Conservation (phyloP, 2,113 vertebrate species). For the Aldabrachelys gigantea region DNA sequence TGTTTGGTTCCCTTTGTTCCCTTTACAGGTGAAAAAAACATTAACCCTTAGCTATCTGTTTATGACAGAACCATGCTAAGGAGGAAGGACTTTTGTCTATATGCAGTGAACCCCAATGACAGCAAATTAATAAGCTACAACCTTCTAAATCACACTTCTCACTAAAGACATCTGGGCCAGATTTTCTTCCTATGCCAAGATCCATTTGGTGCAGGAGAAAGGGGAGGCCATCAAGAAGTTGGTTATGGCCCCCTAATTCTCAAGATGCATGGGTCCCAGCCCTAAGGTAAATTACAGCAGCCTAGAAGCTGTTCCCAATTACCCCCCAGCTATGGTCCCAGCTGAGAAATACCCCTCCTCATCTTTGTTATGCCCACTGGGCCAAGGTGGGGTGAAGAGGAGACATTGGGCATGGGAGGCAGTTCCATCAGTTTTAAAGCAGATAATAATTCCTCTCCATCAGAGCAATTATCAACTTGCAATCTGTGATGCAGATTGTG, state of each 20-base stretch:
- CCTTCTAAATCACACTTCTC: not conserved
- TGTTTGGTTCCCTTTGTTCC: too few relatives aligned
- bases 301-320: not conserved
- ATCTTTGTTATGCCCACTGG: not conserved
- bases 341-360: not conserved
- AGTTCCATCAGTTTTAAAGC: not conserved
- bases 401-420: not conserved
- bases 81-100: not conserved
- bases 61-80: not conserved
- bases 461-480: not conserved
- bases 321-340: not conserved
- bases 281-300: slow-evolving; percentile 12
- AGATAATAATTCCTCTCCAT: not conserved
- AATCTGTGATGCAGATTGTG: too few relatives aligned
- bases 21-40: too few relatives aligned
- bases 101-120: not conserved
- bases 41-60: too few relatives aligned
- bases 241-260: slow-evolving; percentile 36
- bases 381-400: not conserved
- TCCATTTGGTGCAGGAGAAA: slow-evolving; percentile 1
- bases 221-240: not conserved
- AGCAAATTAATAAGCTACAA: not conserved
- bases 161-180: not conserved
- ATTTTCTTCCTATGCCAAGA: not conserved
- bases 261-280: not conserved